A percentile compares a stretch with the other conserved stretches of the same genome.
These are phyloP conservation scores for Drosophila teissieri DNA, from an alignment of 1,140 invertebrate genomes.

Conservation along the genomic window DNA sequence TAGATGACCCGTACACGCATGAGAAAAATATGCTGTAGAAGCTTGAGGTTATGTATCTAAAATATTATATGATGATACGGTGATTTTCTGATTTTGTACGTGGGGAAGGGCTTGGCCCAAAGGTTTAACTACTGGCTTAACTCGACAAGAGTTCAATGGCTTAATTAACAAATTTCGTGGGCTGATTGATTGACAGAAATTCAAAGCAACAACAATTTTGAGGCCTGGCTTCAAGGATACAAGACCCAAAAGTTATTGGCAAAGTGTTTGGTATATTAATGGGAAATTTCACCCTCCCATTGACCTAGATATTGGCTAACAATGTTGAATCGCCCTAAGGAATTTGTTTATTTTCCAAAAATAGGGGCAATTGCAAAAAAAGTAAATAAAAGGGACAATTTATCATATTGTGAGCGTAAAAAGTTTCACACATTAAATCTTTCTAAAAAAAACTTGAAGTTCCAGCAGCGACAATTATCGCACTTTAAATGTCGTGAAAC, in stretches of 20 bases:
- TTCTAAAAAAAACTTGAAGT: too few species aligned
- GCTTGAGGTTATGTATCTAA: too few species aligned
- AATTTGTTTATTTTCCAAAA: neutral
- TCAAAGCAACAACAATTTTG: conserved; percentile 10
- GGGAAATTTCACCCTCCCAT: neutral
- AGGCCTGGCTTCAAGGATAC: neutral
- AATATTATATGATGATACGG: too few species aligned
- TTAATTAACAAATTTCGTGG: conserved; percentile 35
- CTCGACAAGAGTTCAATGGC: neutral
- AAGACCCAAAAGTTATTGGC: conserved; percentile 1
- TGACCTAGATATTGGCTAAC: neutral
- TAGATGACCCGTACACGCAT: conserved; percentile 17
- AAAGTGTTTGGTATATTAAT: neutral
- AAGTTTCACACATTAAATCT: too few species aligned
- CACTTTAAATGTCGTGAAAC: neutral
- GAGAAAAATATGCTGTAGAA: neutral
- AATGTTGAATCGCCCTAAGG: neutral
- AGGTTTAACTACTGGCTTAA: neutral
- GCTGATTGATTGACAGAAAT: conserved; percentile 30
- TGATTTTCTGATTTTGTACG: neutral
- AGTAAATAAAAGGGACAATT: too few species aligned
- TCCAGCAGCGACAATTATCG: too few species aligned
- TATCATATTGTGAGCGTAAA: too few species aligned
- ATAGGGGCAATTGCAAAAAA: neutral
- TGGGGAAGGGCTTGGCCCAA: neutral